Evolutionary conservation across 2,113 vertebrate genomes (phyloP), one percentile per base, ranked within the genome.

Genomic region (Elgaria multicarinata): DNA sequence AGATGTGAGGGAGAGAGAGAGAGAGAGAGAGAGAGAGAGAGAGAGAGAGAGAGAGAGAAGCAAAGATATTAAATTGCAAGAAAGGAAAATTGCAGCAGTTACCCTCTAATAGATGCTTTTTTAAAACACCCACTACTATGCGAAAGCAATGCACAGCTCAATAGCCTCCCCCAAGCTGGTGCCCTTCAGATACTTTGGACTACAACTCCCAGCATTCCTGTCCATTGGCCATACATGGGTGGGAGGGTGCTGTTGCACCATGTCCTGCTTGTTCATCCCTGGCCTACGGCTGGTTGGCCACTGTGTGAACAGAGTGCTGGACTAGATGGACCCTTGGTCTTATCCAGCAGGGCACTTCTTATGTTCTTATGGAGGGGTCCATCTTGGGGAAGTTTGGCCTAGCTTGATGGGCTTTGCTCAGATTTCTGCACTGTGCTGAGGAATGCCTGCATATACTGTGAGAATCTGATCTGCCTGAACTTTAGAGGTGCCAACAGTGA

Each of bases 21-120:
- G 31, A 50, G 10, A 44, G 72, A 36, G 82, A 88, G 58, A 44
- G n/a, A 87, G 74, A 55, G 1, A 0, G 28, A 88, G 71, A n/a
- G n/a, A n/a, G n/a, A n/a, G n/a, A 86, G 53, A 50, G 10, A 90
- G 55, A 33, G 85, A 86, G 83, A 87, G 26, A 55, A 53, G 89
- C 66, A 87, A 42, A 85, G 50, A 74, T 75, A 79, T n/a, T 90
- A 79, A 84, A 4, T 71, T 87, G 67, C 82, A n/a, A 83, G 84
- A 92, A 92, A 86, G 55, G n/a, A 2, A 91, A 66, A 33, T 50
- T 50, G 10, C 14, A 13, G 28, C 46, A 79, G 3, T n/a, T 31
- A 16, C 46, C 28, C 13, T 31, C 4, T 33, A 79, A 28, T 33
- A 50, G 26, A 50, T 39, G 14, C 26, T 5, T 79, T 53, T 50